These are phyloP conservation scores for Microtus oregoni DNA, from an alignment of 2,113 vertebrate species.

Conservation along the genomic window DNA sequence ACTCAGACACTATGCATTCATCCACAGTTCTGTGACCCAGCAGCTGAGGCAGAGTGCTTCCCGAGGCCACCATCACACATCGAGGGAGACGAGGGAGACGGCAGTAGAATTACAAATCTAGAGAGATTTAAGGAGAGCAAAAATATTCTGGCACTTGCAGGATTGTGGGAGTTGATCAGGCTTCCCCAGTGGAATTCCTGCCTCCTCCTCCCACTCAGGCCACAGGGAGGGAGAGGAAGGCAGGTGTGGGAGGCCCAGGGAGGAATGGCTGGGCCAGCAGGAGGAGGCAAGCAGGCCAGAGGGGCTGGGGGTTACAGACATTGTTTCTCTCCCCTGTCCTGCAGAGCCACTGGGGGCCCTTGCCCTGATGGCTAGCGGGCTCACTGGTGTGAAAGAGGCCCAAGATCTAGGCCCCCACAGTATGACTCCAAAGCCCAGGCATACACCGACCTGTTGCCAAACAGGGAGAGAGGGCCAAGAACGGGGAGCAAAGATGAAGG, in stretches of 20 bases:
- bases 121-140: slow-evolving; percentile 76
- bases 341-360: background rate
- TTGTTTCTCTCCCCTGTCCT: background rate
- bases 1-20: accelerated
- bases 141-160: slow-evolving; percentile 72
- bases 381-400: background rate
- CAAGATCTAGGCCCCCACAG: background rate
- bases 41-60: background rate
- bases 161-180: slow-evolving; percentile 61
- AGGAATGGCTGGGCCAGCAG: background rate
- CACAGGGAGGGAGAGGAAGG: background rate
- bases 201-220: slow-evolving; percentile 56
- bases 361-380: background rate
- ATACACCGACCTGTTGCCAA: background rate
- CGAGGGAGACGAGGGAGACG: slow-evolving; percentile 76
- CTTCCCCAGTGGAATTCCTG: slow-evolving; percentile 76
- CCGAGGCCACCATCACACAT: slow-evolving; percentile 37
- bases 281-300: background rate
- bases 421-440: background rate
- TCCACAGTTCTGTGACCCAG: accelerated
- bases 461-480: background rate
- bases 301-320: background rate
- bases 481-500: too few relatives aligned
- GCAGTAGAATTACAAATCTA: slow-evolving; percentile 78
- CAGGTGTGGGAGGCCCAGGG: background rate